Base-by-base conservation (phyloP, 2,113 vertebrate genomes). In the Paralichthys olivaceus region DNA sequence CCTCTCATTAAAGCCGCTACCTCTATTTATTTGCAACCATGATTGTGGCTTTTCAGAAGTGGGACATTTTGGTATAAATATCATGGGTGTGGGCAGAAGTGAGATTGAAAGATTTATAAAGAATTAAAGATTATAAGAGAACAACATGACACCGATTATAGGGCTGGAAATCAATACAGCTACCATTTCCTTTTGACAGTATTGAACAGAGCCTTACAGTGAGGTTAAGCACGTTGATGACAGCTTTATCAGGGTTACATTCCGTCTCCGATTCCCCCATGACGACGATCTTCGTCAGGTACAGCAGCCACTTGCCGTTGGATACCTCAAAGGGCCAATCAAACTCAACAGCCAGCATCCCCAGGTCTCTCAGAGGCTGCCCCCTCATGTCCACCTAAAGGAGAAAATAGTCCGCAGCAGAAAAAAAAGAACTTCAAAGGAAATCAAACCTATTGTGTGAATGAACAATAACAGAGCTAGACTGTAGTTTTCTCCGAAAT, bases 281-380 rank as follows among this genome's bases (percentile, higher is more conserved):
- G 37, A 96, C 54, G 0, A 94, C 77, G 72, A 99, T 95, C 89
- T 96, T 93, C 0, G 96, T 97, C 67, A 97, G 96, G 82, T 99
- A 99, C 9, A 99, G 93, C 67, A 99, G 93, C 98, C 98, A 99
- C 61, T 99, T 99, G 53, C 97, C 97, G 0, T 96, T 99, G 88
- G 87, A 40, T 8, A 96, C 95, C 90, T 98, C 97, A 13, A 90
- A 93, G 3, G 98, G 98, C 97, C 98, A 99, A 54, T 95, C 90
- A 0, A 99, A 95, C 22, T 96, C 96, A 75, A 99, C 88, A 63
- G 93, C 84, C 66, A 98, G 93, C 12, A 91, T 95, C 53, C 96
- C 98, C 89, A 97, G 29, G 34, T 84, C 26, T 34, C 94, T 93
- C 81, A 98, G 91, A 0, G 94, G 93, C 56, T 96, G 91, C 0